Percentiles rank a stretch among this genome's conserved stretches.
These are phyloP conservation scores for Empis stercorea DNA, from an alignment of 2,888 invertebrate genomes.

Conservation along the genomic window DNA sequence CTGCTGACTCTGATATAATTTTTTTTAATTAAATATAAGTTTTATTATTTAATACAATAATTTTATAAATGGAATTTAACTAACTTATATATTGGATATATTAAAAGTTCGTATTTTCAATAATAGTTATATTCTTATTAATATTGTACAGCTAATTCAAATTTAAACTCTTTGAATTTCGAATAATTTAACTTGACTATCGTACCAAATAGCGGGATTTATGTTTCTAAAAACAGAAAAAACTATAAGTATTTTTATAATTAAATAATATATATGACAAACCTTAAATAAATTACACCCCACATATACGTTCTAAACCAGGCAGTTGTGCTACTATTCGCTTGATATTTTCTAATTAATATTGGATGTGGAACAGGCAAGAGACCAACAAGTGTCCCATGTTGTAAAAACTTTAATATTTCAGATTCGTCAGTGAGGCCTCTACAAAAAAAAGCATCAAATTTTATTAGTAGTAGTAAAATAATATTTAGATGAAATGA, in stretches of 20 bases:
- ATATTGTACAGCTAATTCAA: too few species aligned
- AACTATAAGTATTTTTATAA: background rate
- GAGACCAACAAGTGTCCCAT: slow-evolving; percentile 93
- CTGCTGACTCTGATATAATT: too few species aligned
- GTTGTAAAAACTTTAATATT: slow-evolving; percentile 96
- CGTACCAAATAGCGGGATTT: slow-evolving; percentile 99
- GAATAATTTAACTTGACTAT: slow-evolving; percentile 96
- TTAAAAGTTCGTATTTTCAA: too few species aligned
- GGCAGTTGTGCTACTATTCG: slow-evolving; percentile 95
- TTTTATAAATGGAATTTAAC: too few species aligned
- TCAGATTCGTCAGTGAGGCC: slow-evolving; percentile 98
- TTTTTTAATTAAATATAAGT: too few species aligned
- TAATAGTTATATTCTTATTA: too few species aligned
- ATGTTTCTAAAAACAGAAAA: slow-evolving; percentile 89
- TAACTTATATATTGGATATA: too few species aligned
- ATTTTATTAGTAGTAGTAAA: too few species aligned
- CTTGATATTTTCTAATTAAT: slow-evolving; percentile 96
- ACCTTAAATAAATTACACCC: slow-evolving; percentile 97
- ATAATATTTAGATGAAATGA: too few species aligned
- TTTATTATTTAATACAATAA: too few species aligned
- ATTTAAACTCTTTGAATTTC: slow-evolving; percentile 89
- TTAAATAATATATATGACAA: slow-evolving; percentile 16
- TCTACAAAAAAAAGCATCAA: slow-evolving; percentile 42
- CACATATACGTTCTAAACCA: slow-evolving; percentile 99
- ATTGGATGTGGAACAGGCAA: slow-evolving; percentile 99